A percentile compares a stretch with the other conserved stretches of the same genome.
phyloP scores from a whole-genome alignment of 2,797 vertebrate genomes.

The Notolepis coatsorum region DNA sequence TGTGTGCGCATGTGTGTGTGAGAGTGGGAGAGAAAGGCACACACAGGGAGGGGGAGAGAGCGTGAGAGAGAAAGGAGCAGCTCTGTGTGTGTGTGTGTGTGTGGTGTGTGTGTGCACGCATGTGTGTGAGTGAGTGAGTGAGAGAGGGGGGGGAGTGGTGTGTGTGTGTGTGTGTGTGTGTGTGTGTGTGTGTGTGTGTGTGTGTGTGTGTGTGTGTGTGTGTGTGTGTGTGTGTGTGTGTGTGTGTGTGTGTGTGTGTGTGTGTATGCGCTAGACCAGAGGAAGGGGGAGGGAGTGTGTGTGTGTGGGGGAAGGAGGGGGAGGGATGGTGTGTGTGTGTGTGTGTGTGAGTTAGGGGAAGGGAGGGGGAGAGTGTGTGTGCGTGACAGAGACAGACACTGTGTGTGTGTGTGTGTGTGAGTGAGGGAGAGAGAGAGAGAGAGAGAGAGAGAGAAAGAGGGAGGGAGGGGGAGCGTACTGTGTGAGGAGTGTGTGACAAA shows the following conservation, averaged over 20 bases:
- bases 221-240: slow-evolving; percentile 19
- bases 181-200: slow-evolving; percentile 7
- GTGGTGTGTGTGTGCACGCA: slow-evolving; percentile 13
- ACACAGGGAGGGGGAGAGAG: not conserved
- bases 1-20: slow-evolving; percentile 23
- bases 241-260: slow-evolving; percentile 20
- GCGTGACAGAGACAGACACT: slow-evolving; percentile 19
- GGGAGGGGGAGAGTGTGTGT: slow-evolving; percentile 64
- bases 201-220: not conserved
- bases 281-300: slow-evolving; percentile 23
- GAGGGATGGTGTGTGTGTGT: slow-evolving; percentile 26
- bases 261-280: slow-evolving; percentile 3
- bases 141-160: not conserved
- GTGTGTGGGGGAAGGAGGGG: slow-evolving; percentile 36
- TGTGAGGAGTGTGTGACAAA: slow-evolving; percentile 30
- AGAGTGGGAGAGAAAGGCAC: too few relatives aligned
- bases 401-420: slow-evolving; percentile 24
- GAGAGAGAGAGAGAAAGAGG: slow-evolving; percentile 11
- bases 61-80: slow-evolving; percentile 30
- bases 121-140: slow-evolving; percentile 10
- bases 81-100: slow-evolving; percentile 40
- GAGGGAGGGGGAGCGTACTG: not conserved
- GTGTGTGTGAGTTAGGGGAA: slow-evolving; percentile 8
- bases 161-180: slow-evolving; percentile 20
- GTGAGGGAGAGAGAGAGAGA: slow-evolving; percentile 38